Evolutionary conservation across 2,888 invertebrate species (phyloP).

Genomic region (Yponomeuta sedellus): DNA sequence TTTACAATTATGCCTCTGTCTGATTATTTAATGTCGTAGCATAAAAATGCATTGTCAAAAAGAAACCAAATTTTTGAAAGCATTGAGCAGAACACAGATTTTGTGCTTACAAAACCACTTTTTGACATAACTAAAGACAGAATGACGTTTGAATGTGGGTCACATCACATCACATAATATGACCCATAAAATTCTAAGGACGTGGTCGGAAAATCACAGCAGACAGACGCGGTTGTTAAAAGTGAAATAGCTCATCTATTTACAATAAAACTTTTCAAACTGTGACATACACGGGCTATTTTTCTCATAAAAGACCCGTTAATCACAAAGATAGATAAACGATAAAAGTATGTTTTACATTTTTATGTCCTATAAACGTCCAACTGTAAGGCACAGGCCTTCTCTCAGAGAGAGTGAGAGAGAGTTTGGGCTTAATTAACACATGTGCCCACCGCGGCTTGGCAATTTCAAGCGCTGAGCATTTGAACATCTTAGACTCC

Average conservation of each 20-base stretch:
- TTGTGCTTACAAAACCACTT: not conserved
- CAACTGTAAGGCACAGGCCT: no score
- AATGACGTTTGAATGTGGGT: constrained; percentile 6
- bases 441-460: no score
- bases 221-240: not conserved
- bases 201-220: not conserved
- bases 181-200: constrained; percentile 6
- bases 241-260: not conserved
- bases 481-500: no score
- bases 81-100: not conserved
- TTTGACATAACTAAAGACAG: constrained; percentile 16
- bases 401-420: no score
- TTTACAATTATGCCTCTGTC: no score
- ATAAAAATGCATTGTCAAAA: no score
- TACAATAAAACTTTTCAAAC: not conserved
- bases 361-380: no score
- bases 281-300: not conserved
- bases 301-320: not conserved
- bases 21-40: no score
- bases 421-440: no score
- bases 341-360: no score
- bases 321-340: not conserved
- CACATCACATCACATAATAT: constrained; percentile 2
- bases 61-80: no score
- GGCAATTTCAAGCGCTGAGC: no score